A percentile compares a stretch with the other conserved stretches of the same genome.
Conservation (phyloP, 2,888 invertebrate genomes). For the Timandra comae region DNA sequence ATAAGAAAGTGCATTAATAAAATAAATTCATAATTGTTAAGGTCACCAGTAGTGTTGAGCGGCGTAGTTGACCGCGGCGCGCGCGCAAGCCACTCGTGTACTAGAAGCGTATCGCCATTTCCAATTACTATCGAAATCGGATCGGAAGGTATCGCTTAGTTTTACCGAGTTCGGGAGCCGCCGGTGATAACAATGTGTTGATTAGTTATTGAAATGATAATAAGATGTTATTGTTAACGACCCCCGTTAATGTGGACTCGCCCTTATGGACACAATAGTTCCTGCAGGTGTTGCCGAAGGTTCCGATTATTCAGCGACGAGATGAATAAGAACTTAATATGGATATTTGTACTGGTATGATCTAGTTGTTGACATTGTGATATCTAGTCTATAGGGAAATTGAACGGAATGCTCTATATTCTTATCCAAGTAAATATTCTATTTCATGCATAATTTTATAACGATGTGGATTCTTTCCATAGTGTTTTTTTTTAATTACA, state of each 20-base stretch:
- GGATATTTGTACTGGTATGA: slow-evolving; percentile 65
- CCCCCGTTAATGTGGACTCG: slow-evolving; percentile 64
- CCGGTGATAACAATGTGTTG: slow-evolving; percentile 22
- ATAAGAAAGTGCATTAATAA: slow-evolving; percentile 74
- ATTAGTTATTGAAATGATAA: slow-evolving; percentile 14
- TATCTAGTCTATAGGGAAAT: too few species aligned
- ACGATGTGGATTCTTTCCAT: too few species aligned
- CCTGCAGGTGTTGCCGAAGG: slow-evolving; percentile 36
- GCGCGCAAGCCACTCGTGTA: slow-evolving; percentile 70
- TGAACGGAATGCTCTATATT: too few species aligned
- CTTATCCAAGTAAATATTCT: too few species aligned
- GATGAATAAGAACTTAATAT: slow-evolving; percentile 59
- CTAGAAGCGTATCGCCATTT: slow-evolving; percentile 67
- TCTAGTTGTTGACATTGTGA: background rate
- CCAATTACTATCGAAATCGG: slow-evolving; percentile 45
- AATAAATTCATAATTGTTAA: slow-evolving; percentile 72
- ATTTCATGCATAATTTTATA: too few species aligned
- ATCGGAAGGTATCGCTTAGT: slow-evolving; percentile 63
- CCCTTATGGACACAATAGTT: slow-evolving; percentile 69
- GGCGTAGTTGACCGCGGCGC: slow-evolving; percentile 63
- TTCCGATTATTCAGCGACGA: slow-evolving; percentile 49
- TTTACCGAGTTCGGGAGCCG: slow-evolving; percentile 45
- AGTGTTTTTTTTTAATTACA: too few species aligned
- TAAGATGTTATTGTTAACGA: slow-evolving; percentile 54
- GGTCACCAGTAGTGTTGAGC: slow-evolving; percentile 58